Percentiles rank a stretch among this genome's conserved stretches.
phyloP scores from a whole-genome alignment of 1,140 invertebrate genomes.

The Phymorhynchus buccinoides region DNA sequence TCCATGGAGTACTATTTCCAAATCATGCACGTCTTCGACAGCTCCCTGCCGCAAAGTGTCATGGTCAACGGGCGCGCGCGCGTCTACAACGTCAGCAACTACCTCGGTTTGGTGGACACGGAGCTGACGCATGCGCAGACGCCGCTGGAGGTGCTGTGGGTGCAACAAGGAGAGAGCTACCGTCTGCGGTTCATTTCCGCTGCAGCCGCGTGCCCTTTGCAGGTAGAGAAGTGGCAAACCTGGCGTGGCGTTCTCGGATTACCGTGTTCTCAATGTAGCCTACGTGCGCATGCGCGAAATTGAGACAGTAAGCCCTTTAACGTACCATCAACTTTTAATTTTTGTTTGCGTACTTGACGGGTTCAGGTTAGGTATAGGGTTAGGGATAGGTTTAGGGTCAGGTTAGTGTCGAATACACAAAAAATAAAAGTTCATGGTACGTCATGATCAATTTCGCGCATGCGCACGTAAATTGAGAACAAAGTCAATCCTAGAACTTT shows the following conservation, averaged over 20 bases:
- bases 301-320: too few species aligned
- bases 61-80: conserved; percentile 34
- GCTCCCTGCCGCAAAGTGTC: not conserved
- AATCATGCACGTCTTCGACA: conserved; percentile 74
- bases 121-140: conserved; percentile 41
- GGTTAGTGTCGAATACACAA: too few species aligned
- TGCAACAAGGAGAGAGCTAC: conserved; percentile 50
- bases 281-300: too few species aligned
- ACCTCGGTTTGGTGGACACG: conserved; percentile 83
- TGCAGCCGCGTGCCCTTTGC: conserved; percentile 76
- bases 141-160: conserved; percentile 51
- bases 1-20: conserved; percentile 77
- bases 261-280: too few species aligned
- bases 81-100: conserved; percentile 80
- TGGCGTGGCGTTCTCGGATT: not conserved
- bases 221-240: conserved; percentile 45
- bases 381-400: too few species aligned
- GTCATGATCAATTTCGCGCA: too few species aligned
- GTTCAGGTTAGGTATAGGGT: too few species aligned
- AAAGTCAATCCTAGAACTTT: too few species aligned
- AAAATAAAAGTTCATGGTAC: too few species aligned
- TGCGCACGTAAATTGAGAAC: too few species aligned
- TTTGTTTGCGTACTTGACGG: too few species aligned
- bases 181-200: conserved; percentile 60
- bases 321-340: too few species aligned